A percentile compares a stretch with the other conserved stretches of the same genome.
Conservation (phyloP, 2,888 invertebrate species). For the Diplolepis rosae region DNA sequence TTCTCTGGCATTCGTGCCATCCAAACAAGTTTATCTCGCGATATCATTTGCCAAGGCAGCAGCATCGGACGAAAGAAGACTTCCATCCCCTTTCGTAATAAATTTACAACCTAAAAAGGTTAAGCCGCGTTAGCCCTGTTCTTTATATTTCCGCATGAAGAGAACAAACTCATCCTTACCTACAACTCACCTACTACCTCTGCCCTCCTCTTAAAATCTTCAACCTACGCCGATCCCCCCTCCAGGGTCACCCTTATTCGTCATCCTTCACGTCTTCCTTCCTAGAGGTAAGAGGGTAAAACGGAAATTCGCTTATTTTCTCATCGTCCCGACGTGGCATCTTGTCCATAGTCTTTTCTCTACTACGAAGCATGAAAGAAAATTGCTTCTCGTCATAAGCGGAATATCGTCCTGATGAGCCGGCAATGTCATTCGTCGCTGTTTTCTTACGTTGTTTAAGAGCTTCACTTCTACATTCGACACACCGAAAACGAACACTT, state of each 20-base stretch:
- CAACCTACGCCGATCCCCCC: conserved; percentile 42
- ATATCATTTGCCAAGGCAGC: conserved; percentile 65
- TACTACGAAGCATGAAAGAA: conserved; percentile 64
- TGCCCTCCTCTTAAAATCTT: conserved; percentile 30
- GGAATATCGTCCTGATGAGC: conserved; percentile 71
- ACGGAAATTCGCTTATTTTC: conserved; percentile 73
- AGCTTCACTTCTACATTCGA: conserved; percentile 33
- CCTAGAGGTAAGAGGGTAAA: conserved; percentile 52
- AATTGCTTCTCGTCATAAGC: conserved; percentile 71
- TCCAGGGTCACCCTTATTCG: conserved; percentile 27
- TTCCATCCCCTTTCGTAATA: conserved; percentile 62
- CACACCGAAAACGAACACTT: conserved; percentile 43
- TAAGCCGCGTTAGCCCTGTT: conserved; percentile 72
- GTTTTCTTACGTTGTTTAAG: conserved; percentile 34
- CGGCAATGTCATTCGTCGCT: conserved; percentile 47
- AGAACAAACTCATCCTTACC: conserved; percentile 48
- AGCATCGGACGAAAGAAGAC: conserved; percentile 41
- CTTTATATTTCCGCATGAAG: conserved; percentile 71
- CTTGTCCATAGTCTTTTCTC: conserved; percentile 69
- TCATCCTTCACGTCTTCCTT: conserved; percentile 29
- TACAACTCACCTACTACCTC: conserved; percentile 25
- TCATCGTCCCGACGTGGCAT: conserved; percentile 70
- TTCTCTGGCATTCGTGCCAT: conserved; percentile 66
- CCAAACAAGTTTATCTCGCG: conserved; percentile 70
- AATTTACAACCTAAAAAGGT: conserved; percentile 73